Evolutionary conservation across 2,113 vertebrate genomes (phyloP).

Genomic region (Cyanocitta stelleri): DNA sequence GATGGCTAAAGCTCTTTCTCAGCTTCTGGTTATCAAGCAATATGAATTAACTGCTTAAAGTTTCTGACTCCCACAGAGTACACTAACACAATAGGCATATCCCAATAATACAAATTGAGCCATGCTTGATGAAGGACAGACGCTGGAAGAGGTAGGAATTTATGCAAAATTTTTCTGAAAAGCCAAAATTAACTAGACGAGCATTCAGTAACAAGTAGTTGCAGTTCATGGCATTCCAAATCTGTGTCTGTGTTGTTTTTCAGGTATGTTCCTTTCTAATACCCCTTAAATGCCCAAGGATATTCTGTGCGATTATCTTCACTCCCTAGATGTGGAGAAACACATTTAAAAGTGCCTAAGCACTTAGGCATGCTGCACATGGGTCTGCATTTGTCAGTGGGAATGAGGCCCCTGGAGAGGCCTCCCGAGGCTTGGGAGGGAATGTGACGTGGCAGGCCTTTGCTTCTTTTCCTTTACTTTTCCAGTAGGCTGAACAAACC

Average conservation of each 20-base stretch:
- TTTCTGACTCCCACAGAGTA: background rate
- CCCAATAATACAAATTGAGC: background rate
- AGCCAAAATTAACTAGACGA: background rate
- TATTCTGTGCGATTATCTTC: background rate
- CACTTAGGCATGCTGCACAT: background rate
- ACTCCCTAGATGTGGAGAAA: background rate
- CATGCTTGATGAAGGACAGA: background rate
- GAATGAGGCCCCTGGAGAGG: background rate
- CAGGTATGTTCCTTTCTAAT: background rate
- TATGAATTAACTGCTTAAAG: background rate
- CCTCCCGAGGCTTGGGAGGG: background rate
- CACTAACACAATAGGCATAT: background rate
- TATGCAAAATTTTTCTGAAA: background rate
- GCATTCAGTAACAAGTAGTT: background rate
- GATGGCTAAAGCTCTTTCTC: background rate
- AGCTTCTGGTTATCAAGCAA: background rate
- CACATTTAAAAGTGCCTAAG: background rate
- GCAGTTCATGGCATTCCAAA: background rate
- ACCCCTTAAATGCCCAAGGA: background rate
- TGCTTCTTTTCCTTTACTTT: background rate
- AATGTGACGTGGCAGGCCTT: background rate
- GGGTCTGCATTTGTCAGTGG: background rate
- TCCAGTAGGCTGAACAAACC: slow-evolving; percentile 35
- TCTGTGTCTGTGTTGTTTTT: background rate
- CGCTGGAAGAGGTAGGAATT: background rate